Evolutionary conservation across 2,888 invertebrate genomes (phyloP), one percentile per base, ranked within the genome.

Genomic region (Eumerus sabulonum): DNA sequence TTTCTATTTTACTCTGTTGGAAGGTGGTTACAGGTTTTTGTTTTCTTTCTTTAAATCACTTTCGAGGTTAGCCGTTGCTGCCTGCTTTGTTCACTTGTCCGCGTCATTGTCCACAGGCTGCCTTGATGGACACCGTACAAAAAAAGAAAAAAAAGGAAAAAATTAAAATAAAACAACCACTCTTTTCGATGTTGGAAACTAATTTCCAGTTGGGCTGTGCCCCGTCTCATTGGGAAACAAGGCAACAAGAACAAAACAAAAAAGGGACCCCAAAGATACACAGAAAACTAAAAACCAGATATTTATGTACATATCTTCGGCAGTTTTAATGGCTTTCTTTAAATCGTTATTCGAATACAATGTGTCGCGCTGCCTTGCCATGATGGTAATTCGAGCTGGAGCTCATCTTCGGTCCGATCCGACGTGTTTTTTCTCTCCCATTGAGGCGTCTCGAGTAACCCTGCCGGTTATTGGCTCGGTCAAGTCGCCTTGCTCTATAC

Each of bases 341-440:
- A 76, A 79, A 79, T 81, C 70, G 62, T 64, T 71, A 62, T 76
- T 36, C 81, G 62, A 76, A 70, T 81, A 81, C 81, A 81, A 81
- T 81, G 81, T 81, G 59, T 66, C 59, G 59, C 73, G 60, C 40
- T 68, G 59, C 59, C 68, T 59, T 68, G 51, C 36, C 27, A 35
- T 40, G 68, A 54, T 67, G 50, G 79, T 63, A 79, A 79, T 74
- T 70, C 64, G 74, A 79, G 63, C 60, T 54, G 62, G 57, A 56
- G 18, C 44, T 59, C 40, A 12, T 16, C 19, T 40, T 13, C 27
- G 9, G 12, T 11, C 40, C 40, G 40, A 19, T 9, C 45, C 18
- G 59, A 5, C 57, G 13, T 42, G 47, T 19, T 63, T 44, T 63
- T 60, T 76, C 27, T 27, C 27, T 51, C 72, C 63, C 72, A 67